These are phyloP conservation scores for Atta cephalotes DNA, from an alignment of 1,140 invertebrate genomes.

Conservation along the genomic window DNA sequence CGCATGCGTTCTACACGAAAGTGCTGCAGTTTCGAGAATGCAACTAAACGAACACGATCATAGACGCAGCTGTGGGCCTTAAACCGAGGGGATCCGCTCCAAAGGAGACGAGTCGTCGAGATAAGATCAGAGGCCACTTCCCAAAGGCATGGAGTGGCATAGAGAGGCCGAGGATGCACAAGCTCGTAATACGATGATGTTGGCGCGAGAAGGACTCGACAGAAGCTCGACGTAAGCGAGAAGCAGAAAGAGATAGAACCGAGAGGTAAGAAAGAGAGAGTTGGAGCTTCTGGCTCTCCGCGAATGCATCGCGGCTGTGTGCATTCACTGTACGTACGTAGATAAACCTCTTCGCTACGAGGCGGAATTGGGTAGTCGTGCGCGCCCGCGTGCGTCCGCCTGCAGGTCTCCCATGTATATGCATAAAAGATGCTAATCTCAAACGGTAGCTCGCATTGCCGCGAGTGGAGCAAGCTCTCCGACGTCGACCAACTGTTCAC, in stretches of 20 bases:
- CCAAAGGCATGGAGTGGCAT: conserved; percentile 28
- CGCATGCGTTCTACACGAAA: conserved; percentile 46
- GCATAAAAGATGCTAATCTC: conserved; percentile 82
- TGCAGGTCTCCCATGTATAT: conserved; percentile 74
- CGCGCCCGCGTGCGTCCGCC: conserved; percentile 27
- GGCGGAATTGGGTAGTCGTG: conserved; percentile 48
- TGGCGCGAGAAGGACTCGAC: conserved; percentile 24
- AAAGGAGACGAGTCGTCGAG: conserved; percentile 63
- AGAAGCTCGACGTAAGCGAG: conserved; percentile 29
- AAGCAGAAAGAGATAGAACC: not conserved
- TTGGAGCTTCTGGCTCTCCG: conserved; percentile 27
- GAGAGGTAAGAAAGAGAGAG: conserved; percentile 1
- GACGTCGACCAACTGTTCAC: conserved; percentile 80
- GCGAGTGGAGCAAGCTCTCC: conserved; percentile 77
- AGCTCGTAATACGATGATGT: not conserved
- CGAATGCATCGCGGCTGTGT: not conserved
- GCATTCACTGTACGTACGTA: not conserved
- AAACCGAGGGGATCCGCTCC: conserved; percentile 31
- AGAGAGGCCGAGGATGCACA: conserved; percentile 12
- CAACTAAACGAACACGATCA: conserved; percentile 7
- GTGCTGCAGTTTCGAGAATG: not conserved
- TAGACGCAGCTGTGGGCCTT: conserved; percentile 32
- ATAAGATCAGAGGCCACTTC: conserved; percentile 68
- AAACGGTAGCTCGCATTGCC: conserved; percentile 82
- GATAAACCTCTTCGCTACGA: not conserved